Evolutionary conservation across 2,797 vertebrate genomes (phyloP).

Genomic region (Melopsittacus undulatus): DNA sequence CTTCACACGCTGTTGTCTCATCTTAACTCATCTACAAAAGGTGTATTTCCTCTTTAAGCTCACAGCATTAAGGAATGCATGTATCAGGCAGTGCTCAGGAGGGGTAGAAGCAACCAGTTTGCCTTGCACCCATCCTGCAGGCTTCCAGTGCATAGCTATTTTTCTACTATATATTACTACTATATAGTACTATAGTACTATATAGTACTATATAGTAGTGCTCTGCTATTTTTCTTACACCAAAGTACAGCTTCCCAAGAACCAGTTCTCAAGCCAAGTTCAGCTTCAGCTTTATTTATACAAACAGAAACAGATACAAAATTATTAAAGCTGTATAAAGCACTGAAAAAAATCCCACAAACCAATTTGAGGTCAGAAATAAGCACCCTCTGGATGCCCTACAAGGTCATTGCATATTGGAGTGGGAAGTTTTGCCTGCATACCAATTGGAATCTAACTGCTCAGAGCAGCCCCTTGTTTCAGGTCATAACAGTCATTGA

Average conservation of each 20-base stretch:
- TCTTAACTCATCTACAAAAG: not conserved
- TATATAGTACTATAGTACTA: no score
- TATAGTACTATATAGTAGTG: no score
- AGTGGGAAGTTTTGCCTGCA: not conserved
- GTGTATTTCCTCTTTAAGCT: not conserved
- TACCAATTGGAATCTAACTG: not conserved
- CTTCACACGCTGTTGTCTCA: not conserved
- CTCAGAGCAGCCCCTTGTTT: not conserved
- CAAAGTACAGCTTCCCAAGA: not conserved
- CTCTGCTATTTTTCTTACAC: not conserved
- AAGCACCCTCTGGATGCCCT: not conserved
- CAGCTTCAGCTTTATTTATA: conserved; percentile 48
- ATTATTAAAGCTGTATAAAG: not conserved
- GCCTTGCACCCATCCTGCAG: not conserved
- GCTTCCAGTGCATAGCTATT: not conserved
- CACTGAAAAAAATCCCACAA: not conserved
- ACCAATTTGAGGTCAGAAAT: not conserved
- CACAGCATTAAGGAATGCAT: not conserved
- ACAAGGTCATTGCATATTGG: not conserved
- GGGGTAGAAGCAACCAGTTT: not conserved
- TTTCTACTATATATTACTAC: no score
- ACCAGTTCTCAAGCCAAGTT: not conserved
- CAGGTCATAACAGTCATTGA: not conserved
- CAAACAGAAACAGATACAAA: conserved; percentile 24
- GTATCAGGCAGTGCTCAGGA: not conserved